Evolutionary conservation across 2,888 invertebrate genomes (phyloP).

Genomic region (Cosmia pyralina): DNA sequence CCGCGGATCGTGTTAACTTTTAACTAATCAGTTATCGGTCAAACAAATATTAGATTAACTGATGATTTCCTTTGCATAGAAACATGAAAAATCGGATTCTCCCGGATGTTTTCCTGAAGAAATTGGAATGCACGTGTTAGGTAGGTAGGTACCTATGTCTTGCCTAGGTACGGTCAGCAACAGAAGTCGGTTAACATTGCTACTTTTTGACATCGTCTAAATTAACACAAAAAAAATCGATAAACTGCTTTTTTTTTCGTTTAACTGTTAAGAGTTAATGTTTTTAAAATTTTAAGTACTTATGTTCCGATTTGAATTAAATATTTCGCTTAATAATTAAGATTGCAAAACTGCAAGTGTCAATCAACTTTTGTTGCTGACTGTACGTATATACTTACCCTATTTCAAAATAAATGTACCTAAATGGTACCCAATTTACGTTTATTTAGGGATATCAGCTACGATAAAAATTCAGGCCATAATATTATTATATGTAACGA

Average conservation of each 20-base stretch:
- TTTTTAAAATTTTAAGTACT: too few species aligned
- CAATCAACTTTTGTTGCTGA: too few species aligned
- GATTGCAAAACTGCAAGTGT: too few species aligned
- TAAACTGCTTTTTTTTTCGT: too few species aligned
- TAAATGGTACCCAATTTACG: neutral
- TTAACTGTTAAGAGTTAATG: too few species aligned
- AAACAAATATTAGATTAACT: constrained; percentile 15
- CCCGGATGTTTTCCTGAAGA: neutral
- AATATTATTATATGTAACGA: neutral
- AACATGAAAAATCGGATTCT: neutral
- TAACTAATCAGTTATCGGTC: constrained; percentile 43
- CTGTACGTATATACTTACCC: neutral
- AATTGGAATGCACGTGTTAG: neutral
- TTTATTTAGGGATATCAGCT: constrained; percentile 18
- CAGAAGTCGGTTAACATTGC: too few species aligned
- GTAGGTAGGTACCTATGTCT: neutral
- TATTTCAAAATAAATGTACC: constrained; percentile 4
- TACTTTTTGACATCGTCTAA: too few species aligned
- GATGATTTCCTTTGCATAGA: neutral
- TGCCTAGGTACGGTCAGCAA: too few species aligned
- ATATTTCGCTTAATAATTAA: too few species aligned
- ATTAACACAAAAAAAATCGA: too few species aligned
- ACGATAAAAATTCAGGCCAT: neutral
- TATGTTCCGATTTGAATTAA: too few species aligned
- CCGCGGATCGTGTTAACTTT: constrained; percentile 37